Percentiles rank a stretch among this genome's conserved stretches.
Evolutionary conservation across 2,797 vertebrate species (phyloP).

Genomic region (Austrolebias charrua): DNA sequence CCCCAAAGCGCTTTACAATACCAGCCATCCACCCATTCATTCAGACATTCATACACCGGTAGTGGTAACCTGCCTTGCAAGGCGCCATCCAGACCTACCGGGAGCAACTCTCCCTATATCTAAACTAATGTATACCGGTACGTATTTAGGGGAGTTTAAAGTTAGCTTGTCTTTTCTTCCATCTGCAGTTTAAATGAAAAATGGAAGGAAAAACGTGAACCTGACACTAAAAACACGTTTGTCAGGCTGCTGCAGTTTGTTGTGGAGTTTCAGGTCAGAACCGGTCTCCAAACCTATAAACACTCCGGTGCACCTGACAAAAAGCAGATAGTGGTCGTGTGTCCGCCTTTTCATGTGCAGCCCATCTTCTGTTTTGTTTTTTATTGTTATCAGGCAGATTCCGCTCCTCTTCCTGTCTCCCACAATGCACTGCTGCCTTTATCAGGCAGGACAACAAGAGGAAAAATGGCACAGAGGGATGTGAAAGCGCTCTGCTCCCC

Average conservation of each 20-base stretch:
- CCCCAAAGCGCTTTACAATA: too few species aligned
- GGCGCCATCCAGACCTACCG: too few species aligned
- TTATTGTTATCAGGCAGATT: conserved; percentile 67
- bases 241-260: conserved; percentile 1
- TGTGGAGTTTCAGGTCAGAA: conserved; percentile 12
- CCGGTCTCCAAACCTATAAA: conserved; percentile 40
- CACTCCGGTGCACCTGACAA: conserved; percentile 43
- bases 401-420: conserved; percentile 61
- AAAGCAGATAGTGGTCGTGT: conserved; percentile 36
- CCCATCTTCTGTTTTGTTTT: conserved; percentile 46
- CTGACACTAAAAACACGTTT: conserved; percentile 4
- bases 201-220: background rate
- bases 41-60: too few species aligned
- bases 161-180: background rate
- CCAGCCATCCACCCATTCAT: too few species aligned
- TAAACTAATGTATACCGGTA: background rate
- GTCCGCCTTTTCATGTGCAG: conserved; percentile 60
- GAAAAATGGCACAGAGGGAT: conserved; percentile 23
- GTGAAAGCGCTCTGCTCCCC: conserved; percentile 29
- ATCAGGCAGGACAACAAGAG: conserved; percentile 53
- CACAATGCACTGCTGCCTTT: conserved; percentile 54
- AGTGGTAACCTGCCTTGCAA: too few species aligned
- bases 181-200: background rate
- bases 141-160: background rate
- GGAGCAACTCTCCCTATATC: too few species aligned